Percentiles rank a stretch among this genome's conserved stretches.
Conservation (phyloP, 1,140 invertebrate species). For the Drosophila bipectinata region DNA sequence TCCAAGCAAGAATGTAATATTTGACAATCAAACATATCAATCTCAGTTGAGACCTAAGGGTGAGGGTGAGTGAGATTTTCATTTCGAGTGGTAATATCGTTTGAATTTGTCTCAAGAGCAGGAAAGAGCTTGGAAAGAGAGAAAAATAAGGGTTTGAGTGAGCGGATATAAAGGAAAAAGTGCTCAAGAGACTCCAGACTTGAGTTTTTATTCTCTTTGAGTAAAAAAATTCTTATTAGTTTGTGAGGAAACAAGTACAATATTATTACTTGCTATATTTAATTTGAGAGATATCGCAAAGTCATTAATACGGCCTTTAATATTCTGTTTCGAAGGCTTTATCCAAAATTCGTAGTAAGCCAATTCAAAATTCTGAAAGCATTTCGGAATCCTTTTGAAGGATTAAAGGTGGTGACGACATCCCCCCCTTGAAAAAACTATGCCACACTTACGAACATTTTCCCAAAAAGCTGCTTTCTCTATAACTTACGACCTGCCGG, state of each 20-base stretch:
- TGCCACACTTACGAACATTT: neutral
- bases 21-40: constrained; percentile 1
- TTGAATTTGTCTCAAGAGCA: neutral
- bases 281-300: neutral
- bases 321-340: no score
- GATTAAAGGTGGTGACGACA: neutral
- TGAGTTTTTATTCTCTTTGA: neutral
- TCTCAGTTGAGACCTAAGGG: neutral
- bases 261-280: neutral
- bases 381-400: neutral
- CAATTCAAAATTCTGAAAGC: no score
- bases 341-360: no score
- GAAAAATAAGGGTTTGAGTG: neutral
- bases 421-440: neutral
- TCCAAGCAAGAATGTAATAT: neutral
- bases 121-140: neutral
- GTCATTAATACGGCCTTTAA: neutral
- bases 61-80: neutral
- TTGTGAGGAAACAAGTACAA: neutral
- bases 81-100: no score
- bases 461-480: neutral
- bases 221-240: neutral
- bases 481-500: neutral
- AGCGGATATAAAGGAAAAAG: neutral
- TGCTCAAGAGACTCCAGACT: neutral